Evolutionary conservation across 1,140 invertebrate genomes (phyloP), one percentile per base, ranked within the genome.

Genomic region (Drosophila sechellia): DNA sequence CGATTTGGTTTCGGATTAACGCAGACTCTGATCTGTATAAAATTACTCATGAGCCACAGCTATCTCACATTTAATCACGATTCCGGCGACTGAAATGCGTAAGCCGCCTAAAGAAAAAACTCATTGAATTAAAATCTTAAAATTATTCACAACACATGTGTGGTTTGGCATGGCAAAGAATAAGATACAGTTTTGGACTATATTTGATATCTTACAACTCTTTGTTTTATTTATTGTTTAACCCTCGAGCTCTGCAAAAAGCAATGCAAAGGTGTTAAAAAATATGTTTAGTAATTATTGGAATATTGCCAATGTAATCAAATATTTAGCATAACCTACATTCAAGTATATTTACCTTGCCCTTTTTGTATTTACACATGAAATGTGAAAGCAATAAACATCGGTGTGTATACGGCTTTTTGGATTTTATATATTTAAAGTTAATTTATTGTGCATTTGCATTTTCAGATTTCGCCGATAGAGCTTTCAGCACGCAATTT

Each of bases 401-500:
- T 11, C 5, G 15, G n/a, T n/a, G n/a, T n/a, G n/a, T n/a, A n/a
- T n/a, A n/a, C n/a, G n/a, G 3, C 25, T 39, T 66, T 20, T 17
- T 12, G 10, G 20, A 49, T 40, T 25, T 48, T 40, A 40, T 68
- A 69, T 17, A 70, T 69, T 70, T 69, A 34, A n/a, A 3, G 20
- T 22, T 35, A 20, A 35, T 46, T 70, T 49, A 39, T 69, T 49
- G 55, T 56, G 50, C 66, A 70, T 55, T 56, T 70, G n/a, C 63
- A 35, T 58, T 42, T 58, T 1, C 25, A 35, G 15, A 40, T 57
- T 10, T 10, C 25, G 35, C 20, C 10, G 55, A 70, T 70, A 49
- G 12, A 20, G 27, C 5, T n/a, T 10, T 20, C 35, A n/a, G 35
- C 68, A 71, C 68, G 68, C 68, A 35, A 70, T 43, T 39, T 48